Conservation (phyloP, 2,888 invertebrate genomes). For the Catocala nupta region DNA sequence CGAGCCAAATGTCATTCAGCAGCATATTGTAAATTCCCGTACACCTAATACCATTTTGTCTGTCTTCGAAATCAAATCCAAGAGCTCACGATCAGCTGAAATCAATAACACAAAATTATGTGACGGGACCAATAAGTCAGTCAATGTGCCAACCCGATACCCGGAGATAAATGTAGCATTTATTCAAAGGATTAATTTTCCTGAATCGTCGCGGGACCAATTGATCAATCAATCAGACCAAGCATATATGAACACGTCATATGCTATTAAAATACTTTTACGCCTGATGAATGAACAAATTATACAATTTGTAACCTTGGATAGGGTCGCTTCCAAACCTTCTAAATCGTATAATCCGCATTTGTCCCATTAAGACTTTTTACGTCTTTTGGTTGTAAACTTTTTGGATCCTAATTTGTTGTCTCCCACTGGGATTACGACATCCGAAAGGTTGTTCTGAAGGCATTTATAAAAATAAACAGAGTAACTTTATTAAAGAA, state of each 20-base stretch:
- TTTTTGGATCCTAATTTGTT: conserved; percentile 34
- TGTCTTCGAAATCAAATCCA: too few relatives aligned
- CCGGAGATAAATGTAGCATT: too few relatives aligned
- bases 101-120: too few relatives aligned
- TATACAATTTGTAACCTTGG: conserved; percentile 15
- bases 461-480: conserved; percentile 9
- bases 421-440: conserved; percentile 22
- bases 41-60: too few relatives aligned
- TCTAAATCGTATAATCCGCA: conserved; percentile 26
- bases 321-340: conserved; percentile 23
- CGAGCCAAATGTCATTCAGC: too few relatives aligned
- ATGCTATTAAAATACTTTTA: conserved; percentile 7
- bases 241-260: not conserved
- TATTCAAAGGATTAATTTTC: too few relatives aligned
- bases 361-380: conserved; percentile 33
- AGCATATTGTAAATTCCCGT: too few relatives aligned
- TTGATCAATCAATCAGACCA: too few relatives aligned
- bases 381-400: conserved; percentile 33
- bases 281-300: conserved; percentile 6
- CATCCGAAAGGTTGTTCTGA: conserved; percentile 25
- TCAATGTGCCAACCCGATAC: too few relatives aligned
- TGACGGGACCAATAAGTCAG: too few relatives aligned
- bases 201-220: too few relatives aligned
- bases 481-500: conserved; percentile 3
- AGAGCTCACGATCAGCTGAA: too few relatives aligned